Evolutionary conservation across 1,140 invertebrate genomes (phyloP), one percentile per base, ranked within the genome.

Genomic region (Bathynomus jamesi): DNA sequence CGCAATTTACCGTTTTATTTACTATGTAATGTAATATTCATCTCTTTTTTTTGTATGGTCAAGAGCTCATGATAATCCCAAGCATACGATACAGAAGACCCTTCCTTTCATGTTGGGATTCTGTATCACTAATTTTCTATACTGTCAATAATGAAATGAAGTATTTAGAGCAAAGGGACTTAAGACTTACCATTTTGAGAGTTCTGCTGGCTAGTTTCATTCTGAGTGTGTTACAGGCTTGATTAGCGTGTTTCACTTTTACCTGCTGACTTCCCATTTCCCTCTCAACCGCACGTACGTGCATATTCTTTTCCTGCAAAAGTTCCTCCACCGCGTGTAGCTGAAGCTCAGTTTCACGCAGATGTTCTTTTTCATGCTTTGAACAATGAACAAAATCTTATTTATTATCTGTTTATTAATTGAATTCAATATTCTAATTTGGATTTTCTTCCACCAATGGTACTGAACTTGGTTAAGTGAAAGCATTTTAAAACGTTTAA

Each of bases 191-290:
- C 40, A 53, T 17, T 3, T 53, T 11, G 21, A 53, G 40, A 2
- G 40, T 53, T 21, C 21, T 53, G 21, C 11, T 53, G 13, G 40
- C 40, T 21, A 53, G 40, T 53, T 53, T 53, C 21, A 17, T 11
- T 21, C 21, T 53, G 13, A 53, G 40, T 3, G 40, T 21, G 13
- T 53, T 53, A 53, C 40, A 53, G 1, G 40, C 40, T 53, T 17
- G 21, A 53, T 53, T 53, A 28, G 66, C 66, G 10, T 68, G 66
- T 17, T 40, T 17, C 28, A 68, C 60, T 60, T 68, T 68, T 13
- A 53, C 28, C 66, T 32, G 66, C 66, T 68, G 66, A 13, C 60
- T 60, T 2, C 28, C 66, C 28, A 68, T 40, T 21, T 68, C 66
- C 13, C 66, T 40, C n/a, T 68, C 66, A 40, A 68, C 32, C 5